These are phyloP conservation scores for Echiichthys vipera DNA, from an alignment of 2,797 vertebrate species.

Conservation along the genomic window DNA sequence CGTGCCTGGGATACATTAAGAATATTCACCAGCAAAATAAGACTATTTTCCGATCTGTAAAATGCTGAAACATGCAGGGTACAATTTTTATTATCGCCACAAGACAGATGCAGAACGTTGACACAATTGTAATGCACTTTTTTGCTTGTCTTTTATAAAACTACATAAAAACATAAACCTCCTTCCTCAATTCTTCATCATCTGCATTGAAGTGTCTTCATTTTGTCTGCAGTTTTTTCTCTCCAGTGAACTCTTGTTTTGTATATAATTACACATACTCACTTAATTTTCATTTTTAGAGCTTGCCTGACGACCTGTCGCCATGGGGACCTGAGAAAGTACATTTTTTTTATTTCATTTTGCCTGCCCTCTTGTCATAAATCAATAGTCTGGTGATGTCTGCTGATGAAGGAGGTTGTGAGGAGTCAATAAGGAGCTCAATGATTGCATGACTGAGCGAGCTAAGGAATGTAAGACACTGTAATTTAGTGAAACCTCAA, in stretches of 20 bases:
- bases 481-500: neutral
- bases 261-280: neutral
- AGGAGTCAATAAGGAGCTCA: neutral
- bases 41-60: no score
- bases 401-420: conserved; percentile 6
- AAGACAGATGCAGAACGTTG: no score
- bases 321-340: neutral
- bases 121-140: no score
- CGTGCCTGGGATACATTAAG: conserved; percentile 7
- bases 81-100: no score
- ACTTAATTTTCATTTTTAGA: neutral
- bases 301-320: neutral
- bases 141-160: neutral
- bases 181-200: neutral
- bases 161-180: neutral
- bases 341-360: neutral
- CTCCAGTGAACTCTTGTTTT: neutral
- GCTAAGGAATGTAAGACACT: conserved; percentile 27
- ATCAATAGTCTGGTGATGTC: conserved; percentile 1
- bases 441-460: conserved; percentile 10
- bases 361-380: neutral
- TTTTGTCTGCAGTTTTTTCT: neutral
- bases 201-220: neutral
- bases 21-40: no score
- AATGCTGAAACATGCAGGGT: no score